A percentile compares a stretch with the other conserved stretches of the same genome.
Conservation (phyloP, 2,113 vertebrate species). For the Gymnarchus niloticus region DNA sequence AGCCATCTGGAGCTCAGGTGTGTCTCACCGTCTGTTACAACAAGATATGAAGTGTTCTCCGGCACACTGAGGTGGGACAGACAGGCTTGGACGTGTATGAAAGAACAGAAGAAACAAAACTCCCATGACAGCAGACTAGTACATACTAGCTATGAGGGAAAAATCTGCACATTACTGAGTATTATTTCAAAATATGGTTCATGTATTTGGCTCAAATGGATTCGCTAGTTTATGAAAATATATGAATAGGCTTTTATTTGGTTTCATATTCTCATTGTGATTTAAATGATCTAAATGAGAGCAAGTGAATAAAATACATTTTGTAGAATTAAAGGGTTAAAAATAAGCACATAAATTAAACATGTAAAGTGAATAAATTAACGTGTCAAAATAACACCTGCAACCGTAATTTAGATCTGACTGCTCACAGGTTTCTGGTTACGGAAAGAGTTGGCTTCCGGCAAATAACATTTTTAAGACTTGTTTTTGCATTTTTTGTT, state of each 20-base stretch:
- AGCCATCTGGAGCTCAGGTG: not conserved
- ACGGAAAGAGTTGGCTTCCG: not conserved
- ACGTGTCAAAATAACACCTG: not conserved
- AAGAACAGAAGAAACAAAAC: not conserved
- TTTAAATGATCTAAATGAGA: not conserved
- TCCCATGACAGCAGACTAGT: not conserved
- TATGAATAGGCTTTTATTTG: not conserved
- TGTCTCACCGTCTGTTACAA: not conserved
- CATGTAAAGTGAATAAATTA: not conserved
- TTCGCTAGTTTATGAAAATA: not conserved
- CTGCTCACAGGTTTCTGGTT: not conserved
- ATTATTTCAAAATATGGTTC: no score
- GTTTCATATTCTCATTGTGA: no score
- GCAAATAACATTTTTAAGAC: not conserved
- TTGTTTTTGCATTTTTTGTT: not conserved
- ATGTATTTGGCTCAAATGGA: no score
- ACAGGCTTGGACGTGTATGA: not conserved
- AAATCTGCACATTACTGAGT: not conserved
- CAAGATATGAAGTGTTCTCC: no score
- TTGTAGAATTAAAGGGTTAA: not conserved
- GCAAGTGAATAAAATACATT: not conserved
- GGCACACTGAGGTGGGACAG: not conserved
- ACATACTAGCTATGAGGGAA: not conserved
- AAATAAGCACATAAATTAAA: not conserved
- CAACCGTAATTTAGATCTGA: not conserved